These are phyloP conservation scores for Chelon labrosus DNA, from an alignment of 2,797 vertebrate genomes.

Conservation along the genomic window DNA sequence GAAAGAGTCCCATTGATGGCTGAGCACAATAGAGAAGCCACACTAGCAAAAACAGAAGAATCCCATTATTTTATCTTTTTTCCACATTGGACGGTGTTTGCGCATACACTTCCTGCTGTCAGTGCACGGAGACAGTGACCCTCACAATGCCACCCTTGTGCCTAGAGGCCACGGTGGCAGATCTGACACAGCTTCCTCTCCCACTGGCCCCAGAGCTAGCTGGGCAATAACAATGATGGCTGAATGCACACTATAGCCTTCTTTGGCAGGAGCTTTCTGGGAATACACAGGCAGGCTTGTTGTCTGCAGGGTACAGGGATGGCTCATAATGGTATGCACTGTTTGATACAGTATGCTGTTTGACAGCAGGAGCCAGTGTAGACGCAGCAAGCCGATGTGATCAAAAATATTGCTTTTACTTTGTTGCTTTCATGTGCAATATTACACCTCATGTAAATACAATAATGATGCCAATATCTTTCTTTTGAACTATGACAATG, in stretches of 20 bases:
- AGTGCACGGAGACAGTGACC: slow-evolving; percentile 49
- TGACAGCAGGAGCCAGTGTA: slow-evolving; percentile 1
- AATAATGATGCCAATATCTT: neutral
- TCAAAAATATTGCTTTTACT: neutral
- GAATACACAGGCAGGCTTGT: slow-evolving; percentile 60
- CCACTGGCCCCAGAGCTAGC: slow-evolving; percentile 35
- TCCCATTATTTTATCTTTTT: slow-evolving; percentile 80
- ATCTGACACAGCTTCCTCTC: slow-evolving; percentile 68
- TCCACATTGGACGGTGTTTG: slow-evolving; percentile 73
- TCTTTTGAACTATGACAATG: neutral
- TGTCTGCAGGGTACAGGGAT: slow-evolving; percentile 38
- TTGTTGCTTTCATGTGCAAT: neutral
- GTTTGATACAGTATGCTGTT: slow-evolving; percentile 25
- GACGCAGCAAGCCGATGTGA: neutral
- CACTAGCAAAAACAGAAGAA: slow-evolving; percentile 76
- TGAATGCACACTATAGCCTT: slow-evolving; percentile 62
- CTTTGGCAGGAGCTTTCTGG: slow-evolving; percentile 48
- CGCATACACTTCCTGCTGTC: slow-evolving; percentile 76
- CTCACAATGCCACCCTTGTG: slow-evolving; percentile 81
- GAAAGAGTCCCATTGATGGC: slow-evolving; percentile 83
- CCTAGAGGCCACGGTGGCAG: slow-evolving; percentile 38
- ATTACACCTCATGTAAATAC: neutral
- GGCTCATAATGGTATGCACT: slow-evolving; percentile 26
- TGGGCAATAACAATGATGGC: slow-evolving; percentile 58
- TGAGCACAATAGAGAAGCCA: slow-evolving; percentile 80